Conservation (phyloP, 2,797 vertebrate genomes). For the Capromys pilorides region DNA sequence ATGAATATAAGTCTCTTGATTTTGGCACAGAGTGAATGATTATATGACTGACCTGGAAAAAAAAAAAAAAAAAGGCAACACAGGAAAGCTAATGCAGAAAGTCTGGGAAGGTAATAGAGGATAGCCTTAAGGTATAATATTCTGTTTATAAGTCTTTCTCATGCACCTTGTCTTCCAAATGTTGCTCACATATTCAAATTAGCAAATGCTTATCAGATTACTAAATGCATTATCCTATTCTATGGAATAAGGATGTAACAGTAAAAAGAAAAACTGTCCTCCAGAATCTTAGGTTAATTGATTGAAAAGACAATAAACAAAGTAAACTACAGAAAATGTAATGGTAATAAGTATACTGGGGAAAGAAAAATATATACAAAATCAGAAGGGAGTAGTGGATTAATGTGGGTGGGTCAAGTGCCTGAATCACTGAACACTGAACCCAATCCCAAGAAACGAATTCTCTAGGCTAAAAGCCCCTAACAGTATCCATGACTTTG, state of each 20-base stretch:
- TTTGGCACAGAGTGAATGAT: too few species aligned
- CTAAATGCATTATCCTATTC: not conserved
- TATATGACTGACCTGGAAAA: too few species aligned
- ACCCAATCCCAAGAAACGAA: not conserved
- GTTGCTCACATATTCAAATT: not conserved
- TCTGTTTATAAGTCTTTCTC: not conserved
- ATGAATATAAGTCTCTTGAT: too few species aligned
- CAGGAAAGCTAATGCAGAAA: not conserved
- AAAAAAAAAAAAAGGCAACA: too few species aligned
- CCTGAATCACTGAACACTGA: not conserved
- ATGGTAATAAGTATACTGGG: not conserved
- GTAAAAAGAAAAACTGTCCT: not conserved
- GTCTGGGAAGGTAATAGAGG: not conserved
- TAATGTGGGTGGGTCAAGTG: not conserved
- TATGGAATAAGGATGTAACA: not conserved
- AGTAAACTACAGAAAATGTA: not conserved
- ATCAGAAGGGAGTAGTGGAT: not conserved
- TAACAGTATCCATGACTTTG: not conserved
- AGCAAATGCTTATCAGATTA: not conserved
- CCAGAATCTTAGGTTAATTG: not conserved
- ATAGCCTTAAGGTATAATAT: not conserved
- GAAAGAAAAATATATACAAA: not conserved
- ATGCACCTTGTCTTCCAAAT: not conserved
- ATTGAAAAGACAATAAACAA: slow-evolving; percentile 12
- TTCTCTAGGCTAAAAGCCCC: not conserved